Conservation (phyloP, 2,113 vertebrate genomes). For the Cisticola juncidis region DNA sequence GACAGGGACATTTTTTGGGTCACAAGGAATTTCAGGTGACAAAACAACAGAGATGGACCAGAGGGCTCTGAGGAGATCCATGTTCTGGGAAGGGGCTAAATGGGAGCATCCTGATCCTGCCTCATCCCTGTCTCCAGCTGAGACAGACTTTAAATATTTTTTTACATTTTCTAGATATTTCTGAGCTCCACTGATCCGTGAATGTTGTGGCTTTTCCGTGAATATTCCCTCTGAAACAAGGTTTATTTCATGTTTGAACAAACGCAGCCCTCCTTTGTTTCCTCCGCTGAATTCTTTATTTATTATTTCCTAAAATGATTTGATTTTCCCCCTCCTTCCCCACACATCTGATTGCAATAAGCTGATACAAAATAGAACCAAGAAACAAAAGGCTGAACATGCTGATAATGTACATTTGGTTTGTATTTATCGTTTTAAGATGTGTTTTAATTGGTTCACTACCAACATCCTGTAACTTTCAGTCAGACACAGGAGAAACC, state of each 20-base stretch:
- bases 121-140: fast-evolving
- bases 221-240: background rate
- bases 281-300: constrained; percentile 48
- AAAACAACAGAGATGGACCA: fast-evolving
- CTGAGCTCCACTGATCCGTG: background rate
- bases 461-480: constrained; percentile 66
- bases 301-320: constrained; percentile 72
- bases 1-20: fast-evolving
- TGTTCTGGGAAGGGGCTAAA: background rate
- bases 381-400: constrained; percentile 66
- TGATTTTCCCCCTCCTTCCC: constrained; percentile 27
- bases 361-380: constrained; percentile 29
- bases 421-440: constrained; percentile 70
- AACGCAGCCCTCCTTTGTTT: constrained; percentile 49
- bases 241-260: constrained; percentile 33
- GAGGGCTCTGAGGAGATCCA: fast-evolving
- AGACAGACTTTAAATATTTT: background rate
- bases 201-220: background rate
- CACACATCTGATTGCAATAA: constrained; percentile 63
- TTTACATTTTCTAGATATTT: background rate
- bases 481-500: constrained; percentile 55
- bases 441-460: constrained; percentile 72
- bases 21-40: fast-evolving
- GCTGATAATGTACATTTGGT: constrained; percentile 71
- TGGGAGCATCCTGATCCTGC: fast-evolving